phyloP scores from a whole-genome alignment of 1,140 invertebrate species.

The Asobara japonica region DNA sequence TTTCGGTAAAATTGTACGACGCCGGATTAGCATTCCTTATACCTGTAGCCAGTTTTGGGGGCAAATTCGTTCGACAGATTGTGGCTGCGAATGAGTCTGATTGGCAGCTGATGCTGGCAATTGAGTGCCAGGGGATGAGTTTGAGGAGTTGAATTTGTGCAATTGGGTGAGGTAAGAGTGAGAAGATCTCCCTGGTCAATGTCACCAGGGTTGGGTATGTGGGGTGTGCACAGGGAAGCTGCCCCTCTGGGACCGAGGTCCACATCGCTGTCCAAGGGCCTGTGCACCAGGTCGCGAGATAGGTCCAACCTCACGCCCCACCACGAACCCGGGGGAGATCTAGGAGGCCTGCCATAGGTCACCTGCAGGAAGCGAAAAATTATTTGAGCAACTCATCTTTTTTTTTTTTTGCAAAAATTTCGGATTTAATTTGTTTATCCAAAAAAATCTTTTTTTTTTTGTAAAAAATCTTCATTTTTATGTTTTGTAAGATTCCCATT shows the following conservation, averaged over 20 bases:
- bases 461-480: too few species aligned
- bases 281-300: constrained; percentile 54
- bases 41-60: constrained; percentile 59
- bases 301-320: constrained; percentile 64
- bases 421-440: too few species aligned
- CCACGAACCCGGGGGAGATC: constrained; percentile 56
- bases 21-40: too few species aligned
- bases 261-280: constrained; percentile 52
- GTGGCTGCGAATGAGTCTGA: constrained; percentile 57
- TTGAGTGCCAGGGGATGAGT: constrained; percentile 52
- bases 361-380: too few species aligned
- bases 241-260: constrained; percentile 58
- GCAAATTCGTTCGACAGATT: constrained; percentile 56
- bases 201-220: constrained; percentile 46
- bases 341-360: constrained; percentile 54
- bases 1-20: too few species aligned
- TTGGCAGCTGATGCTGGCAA: constrained; percentile 54
- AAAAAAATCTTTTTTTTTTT: too few species aligned
- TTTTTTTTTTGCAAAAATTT: too few species aligned
- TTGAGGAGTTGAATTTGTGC: constrained; percentile 7
- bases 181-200: constrained; percentile 55
- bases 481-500: too few species aligned
- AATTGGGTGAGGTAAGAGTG: constrained; percentile 56
- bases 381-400: too few species aligned
- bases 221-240: constrained; percentile 55